Base-by-base conservation (phyloP, 1,140 invertebrate species). In the Pachyrhynchus sulphureomaculatus region DNA sequence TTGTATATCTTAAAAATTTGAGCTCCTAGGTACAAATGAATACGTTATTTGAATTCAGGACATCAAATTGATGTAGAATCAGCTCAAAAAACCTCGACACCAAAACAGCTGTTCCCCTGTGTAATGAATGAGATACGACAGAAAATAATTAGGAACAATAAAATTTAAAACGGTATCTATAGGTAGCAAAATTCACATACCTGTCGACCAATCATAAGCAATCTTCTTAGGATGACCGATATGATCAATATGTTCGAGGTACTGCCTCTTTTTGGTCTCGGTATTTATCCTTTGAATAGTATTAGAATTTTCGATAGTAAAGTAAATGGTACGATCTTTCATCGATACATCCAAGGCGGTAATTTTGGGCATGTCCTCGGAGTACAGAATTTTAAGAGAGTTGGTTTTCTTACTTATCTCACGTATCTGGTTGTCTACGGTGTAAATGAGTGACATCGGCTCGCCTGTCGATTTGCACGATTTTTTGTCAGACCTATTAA, bases 181-280 rank as follows among this genome's bases (percentile, higher is more conserved):
- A n/a, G n/a, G n/a, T n/a, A n/a, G n/a, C n/a, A n/a, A n/a, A n/a
- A n/a, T n/a, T n/a, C n/a, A n/a, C n/a, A n/a, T 41, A 61, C 58
- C 51, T 33, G 86, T 88, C 10, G 88, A 77, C 90, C 90, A 93
- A 70, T 93, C 90, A 4, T 91, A 81, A 0, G 87, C 82, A 15
- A 93, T 68, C 62, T 86, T 82, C 61, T 82, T 83, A 0, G 91
- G 91, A 32, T 66, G 48, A 0, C 72, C 66, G 4, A 70, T 54
- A 4, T 74, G 45, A 3, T 51, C 47, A 4, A 70, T 54, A 4
- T 74, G 45, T 4, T 51, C 47, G 13, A 67, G 57, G 10, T 62
- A 70, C 1, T 68, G 64, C 33, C 74, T 23, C 10, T 71, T 57
- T 34, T 72, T 65, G 15, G 69, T 65, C 23, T 39, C 37, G 21